Evolutionary conservation across 2,888 invertebrate species (phyloP).

Genomic region (Cataglyphis livida): DNA sequence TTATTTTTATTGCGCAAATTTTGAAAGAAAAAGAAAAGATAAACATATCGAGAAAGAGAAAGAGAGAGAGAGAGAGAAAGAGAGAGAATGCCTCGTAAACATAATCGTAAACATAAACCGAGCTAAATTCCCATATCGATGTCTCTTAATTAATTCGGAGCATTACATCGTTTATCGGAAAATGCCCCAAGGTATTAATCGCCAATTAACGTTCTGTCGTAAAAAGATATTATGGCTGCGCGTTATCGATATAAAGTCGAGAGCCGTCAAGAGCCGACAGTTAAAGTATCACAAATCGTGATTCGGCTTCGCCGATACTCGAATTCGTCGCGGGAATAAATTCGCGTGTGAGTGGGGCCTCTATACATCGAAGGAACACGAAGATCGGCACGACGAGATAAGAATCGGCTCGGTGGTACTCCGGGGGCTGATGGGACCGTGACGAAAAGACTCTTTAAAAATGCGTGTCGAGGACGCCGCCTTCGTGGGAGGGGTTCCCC

Average conservation of each 20-base stretch:
- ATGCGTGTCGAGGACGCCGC: conserved; percentile 82
- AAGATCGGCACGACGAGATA: conserved; percentile 74
- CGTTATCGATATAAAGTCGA: conserved; percentile 54
- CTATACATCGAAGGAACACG: conserved; percentile 70
- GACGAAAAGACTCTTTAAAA: conserved; percentile 78
- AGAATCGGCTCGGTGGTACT: conserved; percentile 72
- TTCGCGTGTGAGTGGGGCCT: conserved; percentile 60
- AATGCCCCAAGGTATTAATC: conserved; percentile 37
- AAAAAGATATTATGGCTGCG: conserved; percentile 51
- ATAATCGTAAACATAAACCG: conserved; percentile 5
- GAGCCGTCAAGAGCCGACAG: conserved; percentile 15
- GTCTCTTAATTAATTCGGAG: conserved; percentile 39
- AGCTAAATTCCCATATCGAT: conserved; percentile 11
- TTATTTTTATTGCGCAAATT: conserved; percentile 9
- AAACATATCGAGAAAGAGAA: neutral
- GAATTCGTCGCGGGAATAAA: conserved; percentile 62
- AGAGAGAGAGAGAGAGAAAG: neutral
- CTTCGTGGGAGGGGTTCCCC: conserved; percentile 76
- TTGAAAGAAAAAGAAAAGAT: conserved; percentile 8
- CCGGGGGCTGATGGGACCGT: conserved; percentile 75
- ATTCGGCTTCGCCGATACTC: conserved; percentile 43
- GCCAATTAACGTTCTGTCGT: conserved; percentile 51
- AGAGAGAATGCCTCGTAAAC: neutral
- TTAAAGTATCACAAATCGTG: conserved; percentile 52
- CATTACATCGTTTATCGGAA: conserved; percentile 36